These are phyloP conservation scores for Sebastolobus alascanus DNA, from an alignment of 2,797 vertebrate species.

Conservation along the genomic window DNA sequence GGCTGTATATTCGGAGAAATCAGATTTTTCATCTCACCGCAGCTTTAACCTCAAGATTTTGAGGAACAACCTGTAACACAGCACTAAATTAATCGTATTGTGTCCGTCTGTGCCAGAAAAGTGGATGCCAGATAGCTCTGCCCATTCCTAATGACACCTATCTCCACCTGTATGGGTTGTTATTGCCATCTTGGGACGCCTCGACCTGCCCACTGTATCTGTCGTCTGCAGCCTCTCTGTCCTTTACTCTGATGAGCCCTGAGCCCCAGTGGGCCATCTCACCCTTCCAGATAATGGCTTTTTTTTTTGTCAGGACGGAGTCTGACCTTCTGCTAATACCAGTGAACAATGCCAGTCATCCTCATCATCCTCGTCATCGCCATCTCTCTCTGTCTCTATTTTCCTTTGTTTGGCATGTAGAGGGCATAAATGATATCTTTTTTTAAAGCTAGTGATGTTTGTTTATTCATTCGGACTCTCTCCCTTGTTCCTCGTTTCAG, in stretches of 20 bases:
- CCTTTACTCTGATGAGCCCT: conserved; percentile 61
- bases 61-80: neutral
- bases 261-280: conserved; percentile 44
- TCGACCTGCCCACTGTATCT: conserved; percentile 43
- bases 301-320: conserved; percentile 44
- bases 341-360: conserved; percentile 35
- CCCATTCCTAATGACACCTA: conserved; percentile 29
- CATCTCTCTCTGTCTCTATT: conserved; percentile 13
- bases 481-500: neutral
- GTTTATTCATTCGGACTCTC: neutral
- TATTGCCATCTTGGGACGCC: conserved; percentile 36
- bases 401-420: neutral
- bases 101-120: conserved; percentile 18
- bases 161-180: conserved; percentile 44
- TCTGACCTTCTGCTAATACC: conserved; percentile 63
- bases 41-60: conserved; percentile 10
- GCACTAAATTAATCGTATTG: conserved; percentile 17
- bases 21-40: neutral
- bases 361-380: conserved; percentile 12
- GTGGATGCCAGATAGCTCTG: conserved; percentile 25
- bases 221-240: conserved; percentile 45
- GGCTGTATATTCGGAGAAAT: neutral
- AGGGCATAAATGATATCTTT: neutral
- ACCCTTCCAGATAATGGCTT: conserved; percentile 58
- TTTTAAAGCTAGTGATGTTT: neutral